Conservation (phyloP, 2,113 vertebrate genomes). For the Calidris pugnax region DNA sequence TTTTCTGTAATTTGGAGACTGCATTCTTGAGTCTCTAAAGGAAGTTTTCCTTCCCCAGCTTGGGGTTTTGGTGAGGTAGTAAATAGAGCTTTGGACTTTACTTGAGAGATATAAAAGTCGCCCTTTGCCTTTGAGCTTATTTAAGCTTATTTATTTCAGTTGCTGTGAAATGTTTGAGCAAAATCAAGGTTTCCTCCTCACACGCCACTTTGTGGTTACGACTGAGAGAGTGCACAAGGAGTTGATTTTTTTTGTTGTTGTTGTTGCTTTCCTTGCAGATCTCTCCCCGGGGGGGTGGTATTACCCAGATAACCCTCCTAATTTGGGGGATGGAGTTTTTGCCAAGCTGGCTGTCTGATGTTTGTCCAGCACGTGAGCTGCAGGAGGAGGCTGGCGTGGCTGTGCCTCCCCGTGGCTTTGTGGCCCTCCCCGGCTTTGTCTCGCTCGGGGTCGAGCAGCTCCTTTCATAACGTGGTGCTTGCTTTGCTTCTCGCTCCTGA, state of each 20-base stretch:
- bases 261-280: neutral
- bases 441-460: neutral
- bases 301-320: slow-evolving; percentile 6
- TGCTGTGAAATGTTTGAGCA: neutral
- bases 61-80: neutral
- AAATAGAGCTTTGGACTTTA: neutral
- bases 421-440: neutral
- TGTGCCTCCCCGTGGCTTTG: neutral
- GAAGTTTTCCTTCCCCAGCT: neutral
- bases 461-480: neutral
- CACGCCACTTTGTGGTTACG: neutral
- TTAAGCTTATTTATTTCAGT: neutral
- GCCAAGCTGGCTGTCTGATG: neutral
- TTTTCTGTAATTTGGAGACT: neutral
- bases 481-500: neutral
- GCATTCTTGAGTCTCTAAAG: neutral
- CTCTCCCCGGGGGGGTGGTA: neutral
- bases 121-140: neutral
- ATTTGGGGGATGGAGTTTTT: neutral
- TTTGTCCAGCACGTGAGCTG: neutral
- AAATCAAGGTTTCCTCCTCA: neutral
- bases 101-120: neutral
- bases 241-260: neutral
- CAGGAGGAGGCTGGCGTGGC: neutral
- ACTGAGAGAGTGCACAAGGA: neutral